Conservation (phyloP, 2,113 vertebrate genomes). For the Parus major region DNA sequence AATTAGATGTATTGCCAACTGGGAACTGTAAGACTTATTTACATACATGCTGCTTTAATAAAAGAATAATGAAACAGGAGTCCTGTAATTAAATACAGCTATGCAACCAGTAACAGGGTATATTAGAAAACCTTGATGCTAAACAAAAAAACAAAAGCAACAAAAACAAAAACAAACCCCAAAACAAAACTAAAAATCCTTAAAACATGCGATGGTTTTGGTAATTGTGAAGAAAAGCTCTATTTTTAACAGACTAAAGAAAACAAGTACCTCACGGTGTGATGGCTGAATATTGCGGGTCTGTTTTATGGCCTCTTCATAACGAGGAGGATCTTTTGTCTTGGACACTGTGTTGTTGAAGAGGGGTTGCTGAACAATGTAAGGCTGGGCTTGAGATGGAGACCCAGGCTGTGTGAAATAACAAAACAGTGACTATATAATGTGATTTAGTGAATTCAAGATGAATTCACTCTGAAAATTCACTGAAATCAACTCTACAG, state of each 20-base stretch:
- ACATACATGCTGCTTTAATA: not conserved
- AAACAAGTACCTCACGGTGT: constrained; percentile 78
- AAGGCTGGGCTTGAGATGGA: constrained; percentile 76
- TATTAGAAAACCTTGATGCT: not conserved
- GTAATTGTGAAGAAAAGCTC: not conserved
- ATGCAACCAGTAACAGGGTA: not conserved
- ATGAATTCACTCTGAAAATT: not conserved
- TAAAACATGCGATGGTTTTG: not conserved
- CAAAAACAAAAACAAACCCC: not conserved
- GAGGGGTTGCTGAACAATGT: constrained; percentile 77
- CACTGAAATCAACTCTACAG: not conserved
- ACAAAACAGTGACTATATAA: not conserved
- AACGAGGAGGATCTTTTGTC: constrained; percentile 90
- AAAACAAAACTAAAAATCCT: not conserved
- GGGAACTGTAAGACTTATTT: not conserved
- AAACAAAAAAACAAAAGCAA: not conserved
- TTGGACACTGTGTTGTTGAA: constrained; percentile 80
- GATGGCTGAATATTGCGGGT: constrained; percentile 81
- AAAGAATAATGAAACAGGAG: not conserved
- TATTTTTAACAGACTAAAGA: not conserved
- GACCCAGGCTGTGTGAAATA: constrained; percentile 73
- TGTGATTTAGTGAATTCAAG: not conserved
- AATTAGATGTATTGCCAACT: not conserved
- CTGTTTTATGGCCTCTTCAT: constrained; percentile 96
- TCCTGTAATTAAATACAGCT: not conserved